Conservation (phyloP, 2,888 invertebrate species). For the Mechanitis mazaeus region DNA sequence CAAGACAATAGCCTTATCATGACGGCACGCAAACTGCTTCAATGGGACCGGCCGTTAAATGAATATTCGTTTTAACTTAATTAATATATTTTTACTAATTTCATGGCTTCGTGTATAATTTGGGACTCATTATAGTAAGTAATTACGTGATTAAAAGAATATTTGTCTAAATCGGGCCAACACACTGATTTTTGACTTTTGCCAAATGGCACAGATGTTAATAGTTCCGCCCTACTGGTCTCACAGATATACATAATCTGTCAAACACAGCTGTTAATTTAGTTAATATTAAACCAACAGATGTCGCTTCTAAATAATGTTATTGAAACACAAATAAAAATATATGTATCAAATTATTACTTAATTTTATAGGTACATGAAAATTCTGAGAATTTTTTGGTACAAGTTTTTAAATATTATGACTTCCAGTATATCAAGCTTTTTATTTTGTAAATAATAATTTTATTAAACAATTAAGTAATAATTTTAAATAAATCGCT, state of each 20-base stretch:
- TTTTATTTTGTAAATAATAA: too few species aligned
- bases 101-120: conserved; percentile 40
- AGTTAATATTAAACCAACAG: background rate
- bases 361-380: too few species aligned
- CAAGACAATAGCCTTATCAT: conserved; percentile 42
- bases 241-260: conserved; percentile 21
- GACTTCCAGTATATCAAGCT: too few species aligned
- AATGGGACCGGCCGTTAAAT: conserved; percentile 19
- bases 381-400: too few species aligned
- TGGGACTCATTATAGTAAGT: conserved; percentile 41
- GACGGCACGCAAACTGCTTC: conserved; percentile 39
- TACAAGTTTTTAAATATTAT: too few species aligned
- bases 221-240: conserved; percentile 24
- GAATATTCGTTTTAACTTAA: conserved; percentile 23
- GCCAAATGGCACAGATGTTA: conserved; percentile 44
- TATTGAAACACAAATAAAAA: background rate
- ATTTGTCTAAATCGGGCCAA: conserved; percentile 51
- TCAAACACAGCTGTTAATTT: conserved; percentile 32
- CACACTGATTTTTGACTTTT: conserved; percentile 58
- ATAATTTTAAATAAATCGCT: conserved; percentile 10
- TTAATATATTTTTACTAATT: conserved; percentile 43
- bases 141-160: conserved; percentile 41
- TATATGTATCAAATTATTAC: background rate
- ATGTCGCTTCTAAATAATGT: background rate
- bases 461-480: background rate